Conservation (phyloP, 2,113 vertebrate species). For the Indri indri region DNA sequence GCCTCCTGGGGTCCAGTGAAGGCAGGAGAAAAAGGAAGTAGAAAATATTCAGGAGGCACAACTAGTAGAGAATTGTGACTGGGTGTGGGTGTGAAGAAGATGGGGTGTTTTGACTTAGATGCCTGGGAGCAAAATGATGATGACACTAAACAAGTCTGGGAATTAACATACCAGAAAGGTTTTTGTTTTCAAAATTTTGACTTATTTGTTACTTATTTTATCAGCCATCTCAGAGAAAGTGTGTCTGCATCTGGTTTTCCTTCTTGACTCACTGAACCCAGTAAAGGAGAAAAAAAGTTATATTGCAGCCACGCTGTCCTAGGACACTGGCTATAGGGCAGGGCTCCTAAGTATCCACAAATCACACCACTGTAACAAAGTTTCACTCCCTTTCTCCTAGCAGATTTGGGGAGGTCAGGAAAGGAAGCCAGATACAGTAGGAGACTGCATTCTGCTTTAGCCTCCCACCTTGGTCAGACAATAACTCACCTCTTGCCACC, state of each 20-base stretch:
- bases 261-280: background rate
- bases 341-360: too few species aligned
- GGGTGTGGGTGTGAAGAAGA: background rate
- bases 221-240: background rate
- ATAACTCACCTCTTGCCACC: background rate
- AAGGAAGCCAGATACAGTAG: background rate
- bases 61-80: too few species aligned
- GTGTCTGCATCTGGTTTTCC: background rate
- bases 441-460: background rate
- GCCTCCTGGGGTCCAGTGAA: too few species aligned
- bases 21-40: too few species aligned
- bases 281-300: background rate
- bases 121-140: background rate
- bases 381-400: background rate
- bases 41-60: background rate
- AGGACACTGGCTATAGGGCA: accelerated
- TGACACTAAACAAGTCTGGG: background rate
- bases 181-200: background rate
- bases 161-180: background rate
- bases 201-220: background rate
- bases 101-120: background rate
- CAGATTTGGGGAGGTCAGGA: background rate
- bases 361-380: accelerated
- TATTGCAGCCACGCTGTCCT: background rate
- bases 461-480: background rate